phyloP scores from a whole-genome alignment of 2,888 invertebrate species.

The Molorchus minor region DNA sequence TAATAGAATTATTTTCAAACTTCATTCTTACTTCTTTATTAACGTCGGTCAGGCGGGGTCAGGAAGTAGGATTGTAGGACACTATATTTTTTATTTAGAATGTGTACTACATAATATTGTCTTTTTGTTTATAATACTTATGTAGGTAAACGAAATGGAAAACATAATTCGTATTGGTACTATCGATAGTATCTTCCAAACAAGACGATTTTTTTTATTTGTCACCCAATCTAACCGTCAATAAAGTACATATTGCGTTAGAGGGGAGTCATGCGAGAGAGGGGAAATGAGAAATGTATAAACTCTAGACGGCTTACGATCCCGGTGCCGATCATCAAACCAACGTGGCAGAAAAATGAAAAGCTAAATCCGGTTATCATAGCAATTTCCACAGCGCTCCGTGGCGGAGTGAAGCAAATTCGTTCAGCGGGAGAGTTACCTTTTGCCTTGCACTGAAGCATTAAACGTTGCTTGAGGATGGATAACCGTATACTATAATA shows the following conservation, averaged over 20 bases:
- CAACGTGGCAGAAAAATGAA: slow-evolving; percentile 66
- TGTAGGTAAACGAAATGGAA: too few species aligned
- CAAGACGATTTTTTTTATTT: not conserved
- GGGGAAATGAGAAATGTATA: slow-evolving; percentile 59
- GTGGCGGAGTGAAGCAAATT: slow-evolving; percentile 42
- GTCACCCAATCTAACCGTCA: slow-evolving; percentile 5
- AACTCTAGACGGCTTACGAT: slow-evolving; percentile 49
- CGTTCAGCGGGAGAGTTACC: slow-evolving; percentile 46
- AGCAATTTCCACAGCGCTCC: slow-evolving; percentile 62
- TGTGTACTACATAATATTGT: too few species aligned
- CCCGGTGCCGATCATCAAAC: slow-evolving; percentile 59
- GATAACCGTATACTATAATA: slow-evolving; percentile 14
- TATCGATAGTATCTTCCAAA: too few species aligned
- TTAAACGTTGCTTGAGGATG: slow-evolving; percentile 41
- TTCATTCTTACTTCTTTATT: too few species aligned
- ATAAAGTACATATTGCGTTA: slow-evolving; percentile 37
- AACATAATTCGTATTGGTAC: too few species aligned
- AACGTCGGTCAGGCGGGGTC: too few species aligned
- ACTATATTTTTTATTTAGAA: too few species aligned
- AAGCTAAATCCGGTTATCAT: slow-evolving; percentile 66
- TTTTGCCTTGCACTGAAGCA: slow-evolving; percentile 50
- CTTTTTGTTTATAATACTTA: too few species aligned
- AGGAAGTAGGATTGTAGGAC: too few species aligned
- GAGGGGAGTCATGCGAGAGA: slow-evolving; percentile 35
- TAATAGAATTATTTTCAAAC: too few species aligned